These are phyloP conservation scores for Sakesphorus luctuosus DNA, from an alignment of 2,113 vertebrate genomes.

Conservation along the genomic window DNA sequence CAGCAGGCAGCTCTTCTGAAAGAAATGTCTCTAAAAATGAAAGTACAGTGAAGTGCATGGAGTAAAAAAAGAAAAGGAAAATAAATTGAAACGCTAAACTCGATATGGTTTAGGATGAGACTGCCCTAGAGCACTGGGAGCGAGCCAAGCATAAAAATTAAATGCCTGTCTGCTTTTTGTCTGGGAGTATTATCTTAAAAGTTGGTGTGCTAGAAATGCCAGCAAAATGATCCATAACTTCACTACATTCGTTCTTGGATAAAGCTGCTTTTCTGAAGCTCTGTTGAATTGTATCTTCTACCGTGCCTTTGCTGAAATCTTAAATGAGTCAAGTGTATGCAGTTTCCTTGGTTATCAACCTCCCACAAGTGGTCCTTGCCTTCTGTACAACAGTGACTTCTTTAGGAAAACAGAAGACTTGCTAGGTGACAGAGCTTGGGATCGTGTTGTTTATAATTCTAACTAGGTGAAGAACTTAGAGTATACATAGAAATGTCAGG, in stretches of 20 bases:
- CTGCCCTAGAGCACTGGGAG: background rate
- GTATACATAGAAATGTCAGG: background rate
- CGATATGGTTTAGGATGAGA: background rate
- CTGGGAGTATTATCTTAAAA: background rate
- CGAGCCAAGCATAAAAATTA: background rate
- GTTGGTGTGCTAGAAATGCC: background rate
- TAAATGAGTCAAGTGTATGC: background rate
- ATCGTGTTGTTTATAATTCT: background rate
- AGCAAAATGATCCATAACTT: background rate
- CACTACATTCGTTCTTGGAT: accelerated
- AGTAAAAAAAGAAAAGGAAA: background rate
- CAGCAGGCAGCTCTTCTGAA: background rate
- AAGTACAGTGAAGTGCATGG: background rate
- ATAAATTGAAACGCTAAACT: background rate
- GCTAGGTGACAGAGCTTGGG: background rate
- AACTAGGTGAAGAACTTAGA: background rate
- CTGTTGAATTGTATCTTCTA: background rate
- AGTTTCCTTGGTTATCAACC: background rate
- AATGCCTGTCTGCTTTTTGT: background rate
- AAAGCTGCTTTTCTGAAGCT: background rate
- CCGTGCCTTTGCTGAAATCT: background rate
- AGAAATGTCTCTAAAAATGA: background rate
- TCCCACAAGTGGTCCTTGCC: background rate
- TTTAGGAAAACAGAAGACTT: background rate
- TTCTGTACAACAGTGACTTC: background rate